Conservation (phyloP, 2,888 invertebrate species). For the Hedya salicella region DNA sequence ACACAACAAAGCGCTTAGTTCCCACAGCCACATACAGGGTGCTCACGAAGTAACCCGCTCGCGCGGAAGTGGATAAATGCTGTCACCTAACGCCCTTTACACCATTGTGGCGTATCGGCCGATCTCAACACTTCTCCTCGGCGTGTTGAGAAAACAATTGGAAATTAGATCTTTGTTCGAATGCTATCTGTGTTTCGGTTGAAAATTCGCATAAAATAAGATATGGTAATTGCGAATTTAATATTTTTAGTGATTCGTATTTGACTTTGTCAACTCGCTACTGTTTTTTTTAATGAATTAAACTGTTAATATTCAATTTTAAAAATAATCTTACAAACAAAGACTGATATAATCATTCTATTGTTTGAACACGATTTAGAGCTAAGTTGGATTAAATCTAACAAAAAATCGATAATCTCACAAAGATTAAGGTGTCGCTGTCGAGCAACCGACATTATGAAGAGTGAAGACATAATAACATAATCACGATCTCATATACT, state of each 20-base stretch:
- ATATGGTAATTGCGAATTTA: too few relatives aligned
- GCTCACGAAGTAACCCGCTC: slow-evolving; percentile 80
- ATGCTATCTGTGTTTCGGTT: background rate
- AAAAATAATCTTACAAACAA: slow-evolving; percentile 15
- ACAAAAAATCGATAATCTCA: slow-evolving; percentile 36
- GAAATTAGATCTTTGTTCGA: slow-evolving; percentile 27
- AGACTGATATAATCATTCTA: slow-evolving; percentile 31
- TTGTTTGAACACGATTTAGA: slow-evolving; percentile 26
- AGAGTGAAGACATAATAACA: slow-evolving; percentile 55
- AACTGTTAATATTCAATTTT: too few relatives aligned
- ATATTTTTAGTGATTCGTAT: too few relatives aligned
- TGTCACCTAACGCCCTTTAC: slow-evolving; percentile 81
- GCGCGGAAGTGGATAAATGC: slow-evolving; percentile 80
- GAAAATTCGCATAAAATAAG: background rate
- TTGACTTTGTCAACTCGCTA: too few relatives aligned
- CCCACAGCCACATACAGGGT: slow-evolving; percentile 81
- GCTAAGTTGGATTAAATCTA: slow-evolving; percentile 36
- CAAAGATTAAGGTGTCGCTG: slow-evolving; percentile 56
- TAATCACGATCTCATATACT: slow-evolving; percentile 64
- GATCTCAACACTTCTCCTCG: slow-evolving; percentile 61
- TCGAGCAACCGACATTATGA: slow-evolving; percentile 44
- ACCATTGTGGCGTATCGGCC: slow-evolving; percentile 61
- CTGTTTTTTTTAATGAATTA: too few relatives aligned
- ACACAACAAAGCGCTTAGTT: slow-evolving; percentile 71
- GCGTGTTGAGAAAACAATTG: slow-evolving; percentile 49